Conservation (phyloP, 2,113 vertebrate genomes). For the Indri indri region DNA sequence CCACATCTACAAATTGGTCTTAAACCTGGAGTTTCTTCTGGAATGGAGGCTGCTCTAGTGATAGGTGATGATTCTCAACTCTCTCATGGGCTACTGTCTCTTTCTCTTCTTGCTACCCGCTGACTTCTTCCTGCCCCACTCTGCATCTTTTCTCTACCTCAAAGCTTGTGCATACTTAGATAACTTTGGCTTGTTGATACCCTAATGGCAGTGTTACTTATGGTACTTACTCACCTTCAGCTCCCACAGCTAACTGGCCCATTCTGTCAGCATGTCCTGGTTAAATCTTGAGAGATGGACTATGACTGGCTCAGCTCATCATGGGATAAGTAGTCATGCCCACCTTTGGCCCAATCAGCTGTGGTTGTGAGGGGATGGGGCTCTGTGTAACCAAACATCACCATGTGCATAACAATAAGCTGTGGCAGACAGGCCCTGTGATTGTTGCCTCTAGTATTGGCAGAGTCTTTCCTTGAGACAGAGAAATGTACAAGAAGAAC, state of each 20-base stretch:
- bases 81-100: not conserved
- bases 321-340: not conserved
- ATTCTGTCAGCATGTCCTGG: not conserved
- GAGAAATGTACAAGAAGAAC: not conserved
- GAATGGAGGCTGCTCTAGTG: not conserved
- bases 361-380: not conserved
- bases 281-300: not conserved
- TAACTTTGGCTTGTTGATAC: not conserved
- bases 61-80: not conserved
- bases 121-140: not conserved
- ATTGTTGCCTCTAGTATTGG: not conserved
- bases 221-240: not conserved
- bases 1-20: not conserved
- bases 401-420: not conserved
- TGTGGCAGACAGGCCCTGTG: not conserved
- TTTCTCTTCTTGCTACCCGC: not conserved
- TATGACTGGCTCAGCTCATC: not conserved
- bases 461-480: not conserved
- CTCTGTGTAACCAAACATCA: not conserved
- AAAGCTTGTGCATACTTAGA: not conserved
- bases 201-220: not conserved
- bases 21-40: not conserved
- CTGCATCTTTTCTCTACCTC: not conserved
- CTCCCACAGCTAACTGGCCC: not conserved
- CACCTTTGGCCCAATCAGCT: not conserved